Evolutionary conservation across 2,888 invertebrate species (phyloP), one percentile per base, ranked within the genome.

Genomic region (Cantharis flavilabris): DNA sequence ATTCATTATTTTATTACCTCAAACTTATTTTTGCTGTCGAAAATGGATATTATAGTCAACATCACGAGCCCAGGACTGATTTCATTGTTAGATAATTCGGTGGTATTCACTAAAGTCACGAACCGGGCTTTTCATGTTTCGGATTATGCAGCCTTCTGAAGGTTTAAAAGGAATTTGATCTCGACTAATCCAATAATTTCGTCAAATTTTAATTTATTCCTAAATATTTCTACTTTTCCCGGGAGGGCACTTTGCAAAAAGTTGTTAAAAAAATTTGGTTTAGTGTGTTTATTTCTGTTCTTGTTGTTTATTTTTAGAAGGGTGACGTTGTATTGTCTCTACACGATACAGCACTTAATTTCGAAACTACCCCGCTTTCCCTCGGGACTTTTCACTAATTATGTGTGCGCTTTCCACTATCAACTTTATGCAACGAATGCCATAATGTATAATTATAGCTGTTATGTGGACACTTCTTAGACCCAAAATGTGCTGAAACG

Each of bases 71-170:
- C 65, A 11, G 69, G 64, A 49, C 28, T 16, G 70, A 67, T 73
- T 76, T 73, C 70, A 69, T 74, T 74, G 74, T 69, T 74, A 63
- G 71, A 73, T 77, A 77, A 77, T 77, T 72, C 73, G 23, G 62
- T 71, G 30, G 69, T 74, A 28, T 74, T 69, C 71, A 20, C 67
- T 20, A 67, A 74, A 74, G 77, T 71, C 77, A 77, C 77, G 74
- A 76, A 73, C 65, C 23, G 64, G 14, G 67, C 71, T 73, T 70
- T 76, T 73, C 67, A 76, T 67, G 65, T 23, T 13, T 23, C 23
- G 26, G 65, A 67, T 67, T 67, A 67, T 67, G 26, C 23, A 67
- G 26, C 20, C 11, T 49, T 49, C 65, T 13, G 65, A 23, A 23
- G 16, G 65, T 67, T 67, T 67, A 23, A 23, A 26, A n/a, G 26